Evolutionary conservation across 2,888 invertebrate genomes (phyloP).

Genomic region (Apamea monoglypha): DNA sequence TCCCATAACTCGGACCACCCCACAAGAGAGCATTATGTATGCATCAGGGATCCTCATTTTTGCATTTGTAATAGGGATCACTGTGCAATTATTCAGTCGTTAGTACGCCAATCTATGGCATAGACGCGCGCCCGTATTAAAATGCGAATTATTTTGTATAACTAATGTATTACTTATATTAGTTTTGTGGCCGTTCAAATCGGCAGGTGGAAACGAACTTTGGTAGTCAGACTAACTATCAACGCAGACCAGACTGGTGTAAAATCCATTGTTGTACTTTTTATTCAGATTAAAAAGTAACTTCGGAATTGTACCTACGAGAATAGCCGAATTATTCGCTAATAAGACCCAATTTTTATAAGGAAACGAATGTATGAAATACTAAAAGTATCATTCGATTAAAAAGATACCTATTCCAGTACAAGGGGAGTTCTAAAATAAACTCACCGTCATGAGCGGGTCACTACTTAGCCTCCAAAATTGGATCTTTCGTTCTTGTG

Average conservation of each 20-base stretch:
- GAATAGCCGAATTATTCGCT: not conserved
- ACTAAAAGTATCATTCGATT: not conserved
- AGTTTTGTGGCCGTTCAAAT: not conserved
- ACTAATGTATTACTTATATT: conserved; percentile 23
- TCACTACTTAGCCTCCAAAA: conserved; percentile 6
- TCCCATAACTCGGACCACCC: conserved; percentile 72
- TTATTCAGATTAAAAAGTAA: not conserved
- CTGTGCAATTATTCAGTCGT: conserved; percentile 89
- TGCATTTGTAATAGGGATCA: conserved; percentile 89
- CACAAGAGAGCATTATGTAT: conserved; percentile 81
- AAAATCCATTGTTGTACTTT: not conserved
- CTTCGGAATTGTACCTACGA: not conserved
- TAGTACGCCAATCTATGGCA: conserved; percentile 84
- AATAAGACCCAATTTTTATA: not conserved
- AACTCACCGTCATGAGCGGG: not conserved
- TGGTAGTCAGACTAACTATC: too few species aligned
- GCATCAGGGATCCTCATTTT: conserved; percentile 86
- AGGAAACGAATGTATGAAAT: too few species aligned
- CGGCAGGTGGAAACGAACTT: not conserved
- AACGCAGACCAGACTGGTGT: not conserved
- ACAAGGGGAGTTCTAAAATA: conserved; percentile 6
- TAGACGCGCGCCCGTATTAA: conserved; percentile 71
- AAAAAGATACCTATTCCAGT: not conserved
- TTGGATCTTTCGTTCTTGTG: conserved; percentile 18
- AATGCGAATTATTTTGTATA: conserved; percentile 69